Evolutionary conservation across 2,113 vertebrate genomes (phyloP), one percentile per base, ranked within the genome.

Genomic region (Hymenochirus boettgeri): DNA sequence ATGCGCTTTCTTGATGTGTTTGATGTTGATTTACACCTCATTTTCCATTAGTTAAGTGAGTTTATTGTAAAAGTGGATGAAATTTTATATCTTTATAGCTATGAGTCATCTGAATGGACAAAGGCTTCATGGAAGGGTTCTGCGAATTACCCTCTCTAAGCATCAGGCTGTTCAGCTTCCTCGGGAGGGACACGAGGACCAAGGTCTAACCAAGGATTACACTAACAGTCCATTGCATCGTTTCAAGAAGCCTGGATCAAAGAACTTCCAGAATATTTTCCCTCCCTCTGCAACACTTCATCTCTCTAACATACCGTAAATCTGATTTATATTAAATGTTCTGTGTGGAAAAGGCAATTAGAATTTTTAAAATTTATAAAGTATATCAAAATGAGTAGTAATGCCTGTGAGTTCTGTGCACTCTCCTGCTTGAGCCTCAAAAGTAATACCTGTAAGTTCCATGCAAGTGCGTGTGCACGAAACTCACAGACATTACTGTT

Each of bases 271-370:
- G 58, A 90, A 92, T 73, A 87, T 94, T 55, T 89, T 86, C 59
- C 90, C 92, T 65, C 91, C 92, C 1, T 93, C 90, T 63, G 87
- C 84, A 24, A 93, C 90, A 2, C 78, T 94, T 57, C 90, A 93
- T 77, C 88, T 94, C 48, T 90, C 88, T 70, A 93, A 91, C 73
- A 91, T 94, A 57, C 91, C 90, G 92, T 94, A 77, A 87, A 91
- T 90, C 47, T 29, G 9, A 17, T 9, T 5, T 46, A 5, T 46
- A 13, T 17, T 62, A 12, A 21, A 9, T 48, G 2, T 21, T n/a
- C 15, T 26, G 1, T 60, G 3, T 25, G 22, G 29, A 35, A 51
- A 64, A 39, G 67, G 47, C 10, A 31, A 10, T 7, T 56, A 50
- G 2, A 62, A 72, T 6, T 58, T 26, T 62, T 17, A 18, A n/a